A percentile compares a stretch with the other conserved stretches of the same genome.
phyloP scores from a whole-genome alignment of 2,113 vertebrate genomes.

The Paedocypris sp. region DNA sequence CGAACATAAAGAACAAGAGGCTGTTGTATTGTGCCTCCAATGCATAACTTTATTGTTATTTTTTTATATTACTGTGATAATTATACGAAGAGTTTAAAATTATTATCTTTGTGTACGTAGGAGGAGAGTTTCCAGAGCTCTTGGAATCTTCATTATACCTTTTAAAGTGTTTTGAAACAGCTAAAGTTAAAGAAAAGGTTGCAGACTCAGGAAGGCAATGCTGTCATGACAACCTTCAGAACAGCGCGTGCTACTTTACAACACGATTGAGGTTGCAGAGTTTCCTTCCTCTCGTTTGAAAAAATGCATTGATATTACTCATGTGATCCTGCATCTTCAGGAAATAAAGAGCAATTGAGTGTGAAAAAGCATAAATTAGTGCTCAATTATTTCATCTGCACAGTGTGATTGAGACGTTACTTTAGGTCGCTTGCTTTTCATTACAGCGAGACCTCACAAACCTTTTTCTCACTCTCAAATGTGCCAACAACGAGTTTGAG shows the following conservation, averaged over 20 bases:
- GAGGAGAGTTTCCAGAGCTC: background rate
- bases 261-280: background rate
- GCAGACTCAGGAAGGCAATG: background rate
- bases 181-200: background rate
- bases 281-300: background rate
- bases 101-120: background rate
- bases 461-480: no score
- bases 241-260: background rate
- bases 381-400: background rate
- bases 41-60: background rate
- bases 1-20: background rate
- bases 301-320: background rate
- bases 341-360: background rate
- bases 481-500: no score
- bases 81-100: background rate
- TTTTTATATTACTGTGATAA: background rate
- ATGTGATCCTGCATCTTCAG: background rate
- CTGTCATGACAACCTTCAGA: slow-evolving; percentile 8
- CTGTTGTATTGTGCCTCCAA: background rate
- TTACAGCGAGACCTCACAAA: no score
- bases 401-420: background rate
- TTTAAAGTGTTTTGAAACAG: background rate
- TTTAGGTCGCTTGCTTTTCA: no score
- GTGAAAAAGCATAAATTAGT: background rate
- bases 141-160: background rate